Evolutionary conservation across 2,888 invertebrate genomes (phyloP).

Genomic region (Sphaerophoria taeniata): DNA sequence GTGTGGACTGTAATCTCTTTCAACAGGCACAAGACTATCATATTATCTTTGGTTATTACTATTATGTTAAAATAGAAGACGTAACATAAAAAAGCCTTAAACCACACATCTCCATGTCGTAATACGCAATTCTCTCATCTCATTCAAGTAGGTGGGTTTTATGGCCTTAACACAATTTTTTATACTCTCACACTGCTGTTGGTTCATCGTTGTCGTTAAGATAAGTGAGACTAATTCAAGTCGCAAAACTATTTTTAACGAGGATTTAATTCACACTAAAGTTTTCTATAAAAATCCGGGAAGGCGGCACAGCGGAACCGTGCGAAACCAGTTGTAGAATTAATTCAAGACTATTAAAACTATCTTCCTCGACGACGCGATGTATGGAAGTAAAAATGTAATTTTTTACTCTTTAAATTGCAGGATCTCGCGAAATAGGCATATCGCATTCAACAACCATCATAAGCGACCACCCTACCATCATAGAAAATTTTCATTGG

Average conservation of each 20-base stretch:
- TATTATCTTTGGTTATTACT: slow-evolving; percentile 36
- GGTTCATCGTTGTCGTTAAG: slow-evolving; percentile 42
- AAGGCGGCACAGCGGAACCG: background rate
- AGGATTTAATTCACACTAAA: slow-evolving; percentile 68
- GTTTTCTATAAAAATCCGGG: background rate
- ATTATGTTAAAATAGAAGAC: slow-evolving; percentile 9
- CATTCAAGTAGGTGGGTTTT: background rate
- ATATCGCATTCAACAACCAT: background rate
- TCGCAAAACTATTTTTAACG: slow-evolving; percentile 67
- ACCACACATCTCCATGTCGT: slow-evolving; percentile 22
- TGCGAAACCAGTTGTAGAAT: slow-evolving; percentile 1
- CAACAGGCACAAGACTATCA: slow-evolving; percentile 32
- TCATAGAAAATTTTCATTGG: slow-evolving; percentile 26
- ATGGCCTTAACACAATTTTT: slow-evolving; percentile 42
- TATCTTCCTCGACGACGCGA: background rate
- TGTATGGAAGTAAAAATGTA: background rate
- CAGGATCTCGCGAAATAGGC: slow-evolving; percentile 49
- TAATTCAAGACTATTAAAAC: slow-evolving; percentile 3
- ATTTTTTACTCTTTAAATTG: slow-evolving; percentile 59
- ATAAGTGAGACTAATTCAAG: slow-evolving; percentile 66
- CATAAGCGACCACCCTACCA: background rate
- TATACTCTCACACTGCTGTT: background rate
- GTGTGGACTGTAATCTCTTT: slow-evolving; percentile 42
- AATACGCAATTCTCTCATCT: slow-evolving; percentile 9
- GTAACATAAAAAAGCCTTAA: background rate